Evolutionary conservation across 2,888 invertebrate genomes (phyloP), one percentile per base, ranked within the genome.

Genomic region (Kuschelorhynchus macadamiae): DNA sequence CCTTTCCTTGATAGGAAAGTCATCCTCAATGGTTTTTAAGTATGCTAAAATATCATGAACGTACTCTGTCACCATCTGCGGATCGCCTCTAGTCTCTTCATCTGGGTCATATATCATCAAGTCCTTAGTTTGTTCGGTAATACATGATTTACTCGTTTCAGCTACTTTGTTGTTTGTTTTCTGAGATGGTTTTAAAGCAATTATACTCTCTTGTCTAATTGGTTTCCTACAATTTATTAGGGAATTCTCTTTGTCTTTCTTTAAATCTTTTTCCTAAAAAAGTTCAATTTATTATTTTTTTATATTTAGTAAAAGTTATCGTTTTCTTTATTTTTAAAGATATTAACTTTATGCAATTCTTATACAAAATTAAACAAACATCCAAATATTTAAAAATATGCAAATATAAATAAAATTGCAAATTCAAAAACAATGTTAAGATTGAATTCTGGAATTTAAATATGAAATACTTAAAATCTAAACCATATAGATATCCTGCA

Each of bases 11-110:
- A 97, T 87, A 1, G 88, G 86, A 81, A 89, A 91, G 73, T 88
- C 86, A 14, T 81, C 81, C 86, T 97, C 97, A 68, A 96, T 82
- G 50, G 87, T 84, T 71, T 89, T 88, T 79, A 97, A 86, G 84
- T 97, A 95, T 14, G 86, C 85, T 80, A 95, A 96, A 79, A 98
- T 97, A 76, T 97, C 96, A 72, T 93, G 92, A 30, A 93, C 92
- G 81, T 97, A 97, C 74, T 92, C 91, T 93, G 92, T 41, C 2
- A 60, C 50, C 75, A 95, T 87, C 74, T 92, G 86, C 1, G 94
- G 92, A 82, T 94, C 94, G 44, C 88, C 87, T 39, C 85, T 86
- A 78, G 94, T 93, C 49, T 88, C 66, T 46, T 73, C 73, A 62
- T 79, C 79, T 32, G 79, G 78, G 61, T 79, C 76, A 50, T 64